Base-by-base conservation (phyloP, 2,888 invertebrate genomes). In the Lithosia quadra region DNA sequence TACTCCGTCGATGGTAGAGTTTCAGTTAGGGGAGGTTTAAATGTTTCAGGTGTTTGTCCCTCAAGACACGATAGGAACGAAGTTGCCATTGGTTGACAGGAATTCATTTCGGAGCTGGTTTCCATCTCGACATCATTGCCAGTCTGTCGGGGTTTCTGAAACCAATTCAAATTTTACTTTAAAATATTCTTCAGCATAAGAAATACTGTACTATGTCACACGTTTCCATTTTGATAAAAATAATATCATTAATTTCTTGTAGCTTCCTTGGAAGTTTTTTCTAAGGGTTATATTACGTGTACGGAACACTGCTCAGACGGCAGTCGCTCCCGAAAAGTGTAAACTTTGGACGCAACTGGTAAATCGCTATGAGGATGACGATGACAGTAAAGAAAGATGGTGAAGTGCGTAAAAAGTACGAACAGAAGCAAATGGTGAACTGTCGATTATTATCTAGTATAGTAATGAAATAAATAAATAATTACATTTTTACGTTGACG, bases 401-500 rank as follows among this genome's bases (percentile, higher is more conserved):
- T 39, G 39, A 39, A 39, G 15, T 39, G 39, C 15, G 15, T 39
- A 15, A 15, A 15, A 39, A 39, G 15, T 39, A 15, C 2, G 39
- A 39, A 39, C 15, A 13, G 43, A 43, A 7, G 5, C 15, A 39
- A 15, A 39, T 39, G 39, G 39, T 0, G 39, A 39, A 2, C 10
- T 11, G 36, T 36, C 36, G 1, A 4, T 13, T 8, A 49, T n/a
- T 9, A 43, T n/a, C n/a, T n/a, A 18, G 7, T 43, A 9, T 49
- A 49, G 9, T 8, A 22, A 11, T 60, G 24, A 24, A 18, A 43
- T 43, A 18, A 43, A 61, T 43, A 28, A 65, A 43, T 59, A 59
- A 43, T 24, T 49, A 63, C 62, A 24, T 67, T n/a, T 58, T 63
- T 57, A 33, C 57, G 33, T 43, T 58, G 58, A 15, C 57, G 49